Percentiles rank a stretch among this genome's conserved stretches.
Conservation (phyloP, 2,113 vertebrate genomes). For the Poecile atricapillus region DNA sequence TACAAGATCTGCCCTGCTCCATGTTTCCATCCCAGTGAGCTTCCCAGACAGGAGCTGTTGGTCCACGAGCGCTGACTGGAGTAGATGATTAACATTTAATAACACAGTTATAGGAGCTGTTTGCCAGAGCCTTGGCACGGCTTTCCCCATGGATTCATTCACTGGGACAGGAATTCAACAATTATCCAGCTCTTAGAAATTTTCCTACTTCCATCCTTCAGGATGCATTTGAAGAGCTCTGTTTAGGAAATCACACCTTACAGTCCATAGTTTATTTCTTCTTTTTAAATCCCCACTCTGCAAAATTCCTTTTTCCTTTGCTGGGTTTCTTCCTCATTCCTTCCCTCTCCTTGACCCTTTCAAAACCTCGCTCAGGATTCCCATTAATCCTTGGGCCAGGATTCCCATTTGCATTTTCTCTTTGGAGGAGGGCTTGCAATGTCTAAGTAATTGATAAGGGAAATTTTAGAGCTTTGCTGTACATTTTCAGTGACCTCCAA, state of each 20-base stretch:
- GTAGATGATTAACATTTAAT: neutral
- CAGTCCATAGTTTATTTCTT: neutral
- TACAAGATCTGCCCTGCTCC: neutral
- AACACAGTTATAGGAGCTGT: neutral
- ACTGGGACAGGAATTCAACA: neutral
- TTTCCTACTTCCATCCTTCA: neutral
- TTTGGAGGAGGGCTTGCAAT: accelerated
- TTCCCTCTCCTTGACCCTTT: neutral
- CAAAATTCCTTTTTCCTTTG: neutral
- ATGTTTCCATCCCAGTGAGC: neutral
- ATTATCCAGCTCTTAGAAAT: neutral
- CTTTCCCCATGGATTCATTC: neutral
- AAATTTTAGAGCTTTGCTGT: neutral
- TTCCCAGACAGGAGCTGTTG: neutral
- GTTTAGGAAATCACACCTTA: neutral
- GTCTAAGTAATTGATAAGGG: neutral
- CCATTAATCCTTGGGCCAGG: neutral
- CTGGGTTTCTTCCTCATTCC: neutral
- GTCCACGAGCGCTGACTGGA: accelerated
- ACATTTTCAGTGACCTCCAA: neutral
- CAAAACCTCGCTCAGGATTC: neutral
- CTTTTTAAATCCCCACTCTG: neutral
- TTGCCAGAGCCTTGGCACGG: neutral
- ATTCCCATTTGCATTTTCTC: neutral
- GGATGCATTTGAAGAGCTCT: neutral